Percentiles rank a stretch among this genome's conserved stretches.
Evolutionary conservation across 2,888 invertebrate genomes (phyloP).

Genomic region (Patella depressa): DNA sequence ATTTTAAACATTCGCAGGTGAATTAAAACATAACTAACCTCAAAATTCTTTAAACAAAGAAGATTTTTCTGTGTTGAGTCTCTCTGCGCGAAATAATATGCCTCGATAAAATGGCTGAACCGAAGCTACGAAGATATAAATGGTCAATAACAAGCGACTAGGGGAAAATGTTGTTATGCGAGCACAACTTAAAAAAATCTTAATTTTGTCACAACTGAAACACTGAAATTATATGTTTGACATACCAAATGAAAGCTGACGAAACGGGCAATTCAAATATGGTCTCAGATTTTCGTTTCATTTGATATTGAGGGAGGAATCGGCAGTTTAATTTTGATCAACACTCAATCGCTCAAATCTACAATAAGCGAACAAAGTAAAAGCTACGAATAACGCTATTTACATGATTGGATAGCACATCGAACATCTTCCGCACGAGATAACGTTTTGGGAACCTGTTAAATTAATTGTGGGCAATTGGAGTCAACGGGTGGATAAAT

Average conservation of each 20-base stretch:
- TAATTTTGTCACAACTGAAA: not conserved
- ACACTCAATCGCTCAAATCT: not conserved
- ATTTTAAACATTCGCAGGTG: too few species aligned
- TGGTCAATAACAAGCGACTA: constrained; percentile 5
- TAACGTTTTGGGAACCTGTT: too few species aligned
- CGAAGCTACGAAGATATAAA: not conserved
- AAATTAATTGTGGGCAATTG: too few species aligned
- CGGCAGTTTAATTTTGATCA: constrained; percentile 4
- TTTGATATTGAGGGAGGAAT: not conserved
- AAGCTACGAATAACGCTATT: constrained; percentile 6
- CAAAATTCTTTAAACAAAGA: constrained; percentile 1
- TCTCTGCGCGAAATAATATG: constrained; percentile 7
- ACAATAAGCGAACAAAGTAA: constrained; percentile 4
- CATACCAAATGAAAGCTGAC: constrained; percentile 7
- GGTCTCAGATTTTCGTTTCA: not conserved
- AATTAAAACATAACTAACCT: not conserved
- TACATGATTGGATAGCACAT: constrained; percentile 1
- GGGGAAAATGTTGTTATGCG: not conserved
- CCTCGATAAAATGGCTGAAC: not conserved
- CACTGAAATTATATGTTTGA: not conserved
- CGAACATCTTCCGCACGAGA: too few species aligned
- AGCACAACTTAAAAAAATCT: not conserved
- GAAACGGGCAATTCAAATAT: constrained; percentile 6
- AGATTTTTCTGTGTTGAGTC: not conserved
- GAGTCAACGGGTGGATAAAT: too few species aligned